Evolutionary conservation across 2,888 invertebrate species (phyloP), one percentile per base, ranked within the genome.

Genomic region (Cheilosia vulpina): DNA sequence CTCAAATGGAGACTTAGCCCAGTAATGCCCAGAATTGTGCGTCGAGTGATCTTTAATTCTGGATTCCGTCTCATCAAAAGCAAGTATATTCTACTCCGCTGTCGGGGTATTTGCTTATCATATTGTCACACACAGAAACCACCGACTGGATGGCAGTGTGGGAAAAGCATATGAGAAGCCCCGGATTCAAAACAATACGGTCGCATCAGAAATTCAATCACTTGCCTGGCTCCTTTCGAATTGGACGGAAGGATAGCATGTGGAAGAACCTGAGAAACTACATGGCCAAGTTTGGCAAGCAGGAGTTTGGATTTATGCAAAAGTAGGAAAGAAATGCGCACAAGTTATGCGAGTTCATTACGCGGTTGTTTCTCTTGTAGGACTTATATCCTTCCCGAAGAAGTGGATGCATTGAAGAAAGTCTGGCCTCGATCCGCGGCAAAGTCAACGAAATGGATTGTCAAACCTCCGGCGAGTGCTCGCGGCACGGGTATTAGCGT

Each of bases 391-490:
- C 93, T 99, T 90, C 99, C 99, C 0, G 96, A 96, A 88, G 98
- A 98, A 90, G 90, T 96, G 88, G 96, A 96, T 89, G 92, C 94
- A 80, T 93, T 99, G 88, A 96, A 97, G 87, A 95, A 96, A 81
- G 95, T 96, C 4, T 98, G 99, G 97, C 97, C 97, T 66, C 96
- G 95, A 89, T 93, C 94, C 87, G 94, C 95, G 0, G 95, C 95
- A 0, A 94, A 94, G 85, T 94, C 96, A 88, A 96, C 97, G 88
- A 97, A 95, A 90, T 98, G 99, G 97, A 99, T 99, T 89, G 96
- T 99, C 5, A 99, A 99, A 92, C 99, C 99, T 63, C 99, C 99
- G 0, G 99, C 99, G 0, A 98, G 98, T 60, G 99, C 99, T 0
- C 94, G 99, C 53, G 99, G 99, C 5, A 96, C 97, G 0, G 99